phyloP scores from a whole-genome alignment of 2,888 invertebrate species.

The Hetaerina titia region DNA sequence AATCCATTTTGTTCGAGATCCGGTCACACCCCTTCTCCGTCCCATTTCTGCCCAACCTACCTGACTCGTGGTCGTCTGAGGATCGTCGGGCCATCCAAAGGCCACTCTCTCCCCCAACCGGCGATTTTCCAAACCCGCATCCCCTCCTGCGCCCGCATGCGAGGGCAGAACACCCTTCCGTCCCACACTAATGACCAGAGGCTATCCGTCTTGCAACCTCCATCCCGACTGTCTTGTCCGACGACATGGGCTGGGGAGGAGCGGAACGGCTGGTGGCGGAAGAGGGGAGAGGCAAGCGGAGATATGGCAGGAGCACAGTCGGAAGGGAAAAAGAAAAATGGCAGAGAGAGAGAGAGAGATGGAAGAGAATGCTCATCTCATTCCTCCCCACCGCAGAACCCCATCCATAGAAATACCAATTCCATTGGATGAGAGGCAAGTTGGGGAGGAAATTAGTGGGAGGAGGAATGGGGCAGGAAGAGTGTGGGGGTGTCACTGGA shows the following conservation, averaged over 20 bases:
- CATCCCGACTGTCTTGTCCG: slow-evolving; percentile 4
- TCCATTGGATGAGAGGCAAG: slow-evolving; percentile 4
- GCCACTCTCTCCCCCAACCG: background rate
- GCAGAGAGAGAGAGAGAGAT: background rate
- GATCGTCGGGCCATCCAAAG: background rate
- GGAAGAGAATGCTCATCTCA: slow-evolving; percentile 40
- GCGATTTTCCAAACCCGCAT: background rate
- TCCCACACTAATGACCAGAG: slow-evolving; percentile 41
- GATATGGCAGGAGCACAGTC: background rate
- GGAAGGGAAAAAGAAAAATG: background rate
- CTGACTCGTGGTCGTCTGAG: slow-evolving; percentile 45
- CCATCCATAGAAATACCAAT: slow-evolving; percentile 46
- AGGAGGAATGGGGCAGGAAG: background rate
- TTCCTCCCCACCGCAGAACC: slow-evolving; percentile 23
- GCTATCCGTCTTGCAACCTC: slow-evolving; percentile 45
- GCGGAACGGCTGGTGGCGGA: background rate
- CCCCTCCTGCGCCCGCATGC: slow-evolving; percentile 13
- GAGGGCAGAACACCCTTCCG: background rate
- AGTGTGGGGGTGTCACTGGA: background rate
- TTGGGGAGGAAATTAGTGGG: slow-evolving; percentile 18
- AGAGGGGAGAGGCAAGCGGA: background rate
- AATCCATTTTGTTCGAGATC: slow-evolving; percentile 45
- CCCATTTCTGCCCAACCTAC: background rate
- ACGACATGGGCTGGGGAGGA: background rate
- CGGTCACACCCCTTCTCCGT: background rate